These are phyloP conservation scores for Parapristionchus giblindavisi DNA, from an alignment of 2,888 invertebrate genomes.

Conservation along the genomic window DNA sequence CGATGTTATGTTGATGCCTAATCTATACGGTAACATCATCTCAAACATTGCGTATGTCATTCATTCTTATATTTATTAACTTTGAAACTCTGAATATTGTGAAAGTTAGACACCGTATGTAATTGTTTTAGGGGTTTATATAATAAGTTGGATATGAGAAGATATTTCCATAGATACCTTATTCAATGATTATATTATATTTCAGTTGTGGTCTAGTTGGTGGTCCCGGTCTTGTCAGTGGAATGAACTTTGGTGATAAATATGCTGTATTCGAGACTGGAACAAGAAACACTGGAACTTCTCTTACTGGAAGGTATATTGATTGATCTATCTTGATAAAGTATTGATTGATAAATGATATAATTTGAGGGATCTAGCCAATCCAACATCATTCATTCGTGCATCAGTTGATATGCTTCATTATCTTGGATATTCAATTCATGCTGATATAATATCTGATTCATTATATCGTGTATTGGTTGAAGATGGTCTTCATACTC, in stretches of 20 bases:
- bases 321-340: slow-evolving; percentile 75
- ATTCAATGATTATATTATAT: background rate
- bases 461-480: slow-evolving; percentile 64
- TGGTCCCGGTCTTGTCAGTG: slow-evolving; percentile 91
- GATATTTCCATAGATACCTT: background rate
- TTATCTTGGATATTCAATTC: slow-evolving; percentile 59
- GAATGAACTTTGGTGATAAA: slow-evolving; percentile 85
- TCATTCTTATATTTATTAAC: background rate
- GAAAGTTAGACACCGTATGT: no score
- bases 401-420: slow-evolving; percentile 89
- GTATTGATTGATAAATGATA: slow-evolving; percentile 79
- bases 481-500: slow-evolving; percentile 62
- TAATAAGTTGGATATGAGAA: background rate
- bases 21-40: slow-evolving; percentile 94
- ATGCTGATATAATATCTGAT: slow-evolving; percentile 66
- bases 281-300: slow-evolving; percentile 92
- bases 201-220: slow-evolving; percentile 86
- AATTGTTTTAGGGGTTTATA: no score
- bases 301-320: slow-evolving; percentile 91
- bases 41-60: slow-evolving; percentile 61
- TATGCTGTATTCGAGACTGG: slow-evolving; percentile 78
- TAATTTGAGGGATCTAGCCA: slow-evolving; percentile 93
- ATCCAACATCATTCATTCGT: slow-evolving; percentile 94
- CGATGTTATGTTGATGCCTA: slow-evolving; percentile 96
- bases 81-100: no score